Evolutionary conservation across 2,797 vertebrate species (phyloP).

Genomic region (Kryptopterus vitreolus): DNA sequence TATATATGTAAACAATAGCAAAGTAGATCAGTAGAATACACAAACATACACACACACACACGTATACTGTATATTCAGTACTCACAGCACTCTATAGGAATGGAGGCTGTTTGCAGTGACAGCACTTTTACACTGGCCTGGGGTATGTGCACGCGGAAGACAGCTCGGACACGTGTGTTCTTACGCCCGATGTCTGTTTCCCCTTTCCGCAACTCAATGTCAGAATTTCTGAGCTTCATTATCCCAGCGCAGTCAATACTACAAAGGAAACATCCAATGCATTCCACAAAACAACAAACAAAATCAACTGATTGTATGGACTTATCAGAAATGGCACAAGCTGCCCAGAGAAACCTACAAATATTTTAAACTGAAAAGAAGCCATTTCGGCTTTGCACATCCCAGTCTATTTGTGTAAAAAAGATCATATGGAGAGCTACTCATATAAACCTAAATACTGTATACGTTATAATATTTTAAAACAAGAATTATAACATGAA

Average conservation of each 20-base stretch:
- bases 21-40: too few species aligned
- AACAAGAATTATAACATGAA: too few species aligned
- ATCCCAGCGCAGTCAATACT: constrained; percentile 97
- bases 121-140: constrained; percentile 81
- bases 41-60: too few species aligned
- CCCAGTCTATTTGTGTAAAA: not conserved
- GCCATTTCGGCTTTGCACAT: not conserved
- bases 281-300: not conserved
- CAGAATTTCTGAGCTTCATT: constrained; percentile 93
- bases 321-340: not conserved
- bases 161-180: constrained; percentile 91
- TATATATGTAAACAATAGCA: too few species aligned
- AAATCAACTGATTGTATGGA: not conserved
- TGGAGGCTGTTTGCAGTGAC: constrained; percentile 86
- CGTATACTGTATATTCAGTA: constrained; percentile 51
- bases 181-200: constrained; percentile 94
- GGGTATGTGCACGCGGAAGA: constrained; percentile 88
- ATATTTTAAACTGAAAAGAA: too few species aligned
- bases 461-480: not conserved
- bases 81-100: constrained; percentile 96
- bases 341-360: not conserved
- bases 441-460: constrained; percentile 20
- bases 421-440: not conserved
- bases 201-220: constrained; percentile 94
- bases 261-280: constrained; percentile 5